Percentiles rank a stretch among this genome's conserved stretches.
Conservation (phyloP, 2,888 invertebrate species). For the Dynastes hyllus region DNA sequence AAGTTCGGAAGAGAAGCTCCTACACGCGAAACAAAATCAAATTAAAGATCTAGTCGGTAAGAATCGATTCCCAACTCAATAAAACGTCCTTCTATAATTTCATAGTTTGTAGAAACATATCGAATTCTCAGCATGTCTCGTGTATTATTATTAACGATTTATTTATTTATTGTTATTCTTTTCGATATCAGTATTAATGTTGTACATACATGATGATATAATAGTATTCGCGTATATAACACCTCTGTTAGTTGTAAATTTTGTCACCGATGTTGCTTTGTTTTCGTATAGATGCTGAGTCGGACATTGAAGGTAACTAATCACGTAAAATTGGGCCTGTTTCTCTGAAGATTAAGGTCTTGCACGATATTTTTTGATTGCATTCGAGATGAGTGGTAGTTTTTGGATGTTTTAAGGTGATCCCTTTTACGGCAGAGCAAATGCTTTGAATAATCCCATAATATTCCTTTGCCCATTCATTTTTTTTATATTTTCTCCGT, state of each 20-base stretch:
- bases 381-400: conserved; percentile 1
- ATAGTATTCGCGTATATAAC: conserved; percentile 38
- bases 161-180: conserved; percentile 33
- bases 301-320: conserved; percentile 72
- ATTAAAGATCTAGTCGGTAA: conserved; percentile 87
- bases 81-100: conserved; percentile 19
- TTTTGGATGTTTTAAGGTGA: conserved; percentile 9
- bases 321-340: conserved; percentile 30
- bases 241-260: conserved; percentile 51
- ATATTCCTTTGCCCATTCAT: too few species aligned
- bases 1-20: conserved; percentile 85
- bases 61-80: conserved; percentile 60
- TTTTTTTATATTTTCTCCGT: too few species aligned
- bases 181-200: conserved; percentile 16
- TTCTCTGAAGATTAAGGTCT: conserved; percentile 37
- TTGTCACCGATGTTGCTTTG: conserved; percentile 53
- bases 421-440: neutral
- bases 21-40: conserved; percentile 85
- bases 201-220: conserved; percentile 28
- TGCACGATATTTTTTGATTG: conserved; percentile 43
- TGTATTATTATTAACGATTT: conserved; percentile 7
- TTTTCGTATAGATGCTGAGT: conserved; percentile 68
- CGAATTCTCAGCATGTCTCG: conserved; percentile 35
- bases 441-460: neutral
- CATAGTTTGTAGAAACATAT: conserved; percentile 37